These are phyloP conservation scores for Trypoxylus dichotomus DNA, from an alignment of 1,140 invertebrate species.

Conservation along the genomic window DNA sequence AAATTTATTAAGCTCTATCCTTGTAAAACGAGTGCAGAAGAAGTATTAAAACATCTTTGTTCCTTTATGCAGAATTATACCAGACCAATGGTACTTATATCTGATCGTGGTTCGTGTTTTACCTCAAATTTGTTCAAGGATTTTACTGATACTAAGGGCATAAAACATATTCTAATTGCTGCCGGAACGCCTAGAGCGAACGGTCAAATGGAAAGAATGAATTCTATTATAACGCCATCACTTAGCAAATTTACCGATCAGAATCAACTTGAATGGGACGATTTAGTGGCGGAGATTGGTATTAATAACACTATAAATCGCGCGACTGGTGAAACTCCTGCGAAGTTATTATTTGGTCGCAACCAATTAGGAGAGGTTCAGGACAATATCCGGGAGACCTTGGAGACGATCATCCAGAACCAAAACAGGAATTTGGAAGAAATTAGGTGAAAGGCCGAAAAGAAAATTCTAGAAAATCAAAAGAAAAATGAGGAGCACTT, in stretches of 20 bases:
- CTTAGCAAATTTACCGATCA: not conserved
- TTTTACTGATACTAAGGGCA: not conserved
- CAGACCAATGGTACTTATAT: constrained; percentile 33
- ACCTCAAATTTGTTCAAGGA: constrained; percentile 34
- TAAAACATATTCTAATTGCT: constrained; percentile 25
- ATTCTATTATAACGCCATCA: not conserved
- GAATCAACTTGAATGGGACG: constrained; percentile 2
- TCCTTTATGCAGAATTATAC: constrained; percentile 36
- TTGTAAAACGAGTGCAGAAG: constrained; percentile 29
- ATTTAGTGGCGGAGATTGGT: not conserved
- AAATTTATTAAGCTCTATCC: constrained; percentile 41
- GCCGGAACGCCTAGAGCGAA: constrained; percentile 7
- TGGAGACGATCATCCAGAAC: not conserved
- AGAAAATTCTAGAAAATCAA: constrained; percentile 9
- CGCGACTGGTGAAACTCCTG: constrained; percentile 4
- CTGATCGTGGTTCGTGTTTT: constrained; percentile 37
- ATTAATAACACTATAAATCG: constrained; percentile 27
- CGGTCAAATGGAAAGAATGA: constrained; percentile 19
- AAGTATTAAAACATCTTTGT: constrained; percentile 37
- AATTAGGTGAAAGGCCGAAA: not conserved
- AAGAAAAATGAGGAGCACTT: constrained; percentile 18
- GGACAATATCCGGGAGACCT: not conserved
- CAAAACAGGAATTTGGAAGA: constrained; percentile 20
- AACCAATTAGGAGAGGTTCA: constrained; percentile 13
- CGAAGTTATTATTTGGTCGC: not conserved